phyloP scores from a whole-genome alignment of 2,888 invertebrate genomes.

The Amphipyra berbera region DNA sequence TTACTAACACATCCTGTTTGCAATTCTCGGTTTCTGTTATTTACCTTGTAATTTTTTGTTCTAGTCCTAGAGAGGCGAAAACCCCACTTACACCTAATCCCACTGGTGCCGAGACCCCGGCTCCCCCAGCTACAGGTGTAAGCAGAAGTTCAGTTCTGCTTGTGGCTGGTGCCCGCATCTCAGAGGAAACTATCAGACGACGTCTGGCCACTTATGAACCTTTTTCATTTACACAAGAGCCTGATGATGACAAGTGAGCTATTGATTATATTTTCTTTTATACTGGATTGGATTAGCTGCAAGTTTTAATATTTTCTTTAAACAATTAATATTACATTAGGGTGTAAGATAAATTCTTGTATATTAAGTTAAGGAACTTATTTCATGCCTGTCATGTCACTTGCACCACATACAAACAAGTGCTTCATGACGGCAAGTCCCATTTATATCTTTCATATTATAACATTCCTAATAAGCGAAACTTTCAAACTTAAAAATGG shows the following conservation, averaged over 20 bases:
- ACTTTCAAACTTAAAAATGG: too few species aligned
- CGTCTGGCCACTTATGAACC: constrained; percentile 82
- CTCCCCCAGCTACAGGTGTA: constrained; percentile 48
- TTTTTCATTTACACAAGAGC: constrained; percentile 80
- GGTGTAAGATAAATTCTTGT: too few species aligned
- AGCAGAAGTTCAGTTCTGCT: constrained; percentile 74
- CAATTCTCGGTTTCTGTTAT: neutral
- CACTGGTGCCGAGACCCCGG: constrained; percentile 69
- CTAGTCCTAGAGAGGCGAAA: constrained; percentile 77
- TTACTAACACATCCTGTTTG: too few species aligned
- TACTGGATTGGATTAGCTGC: too few species aligned
- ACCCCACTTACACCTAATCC: constrained; percentile 58
- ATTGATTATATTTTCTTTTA: neutral
- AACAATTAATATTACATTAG: too few species aligned
- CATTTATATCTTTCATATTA: too few species aligned
- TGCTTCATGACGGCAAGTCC: too few species aligned
- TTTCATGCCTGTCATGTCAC: too few species aligned
- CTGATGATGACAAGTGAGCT: constrained; percentile 83
- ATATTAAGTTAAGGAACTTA: too few species aligned
- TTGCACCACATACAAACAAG: too few species aligned
- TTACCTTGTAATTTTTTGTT: constrained; percentile 3
- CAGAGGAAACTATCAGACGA: constrained; percentile 83
- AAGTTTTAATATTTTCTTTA: too few species aligned
- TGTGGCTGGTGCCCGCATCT: constrained; percentile 78
- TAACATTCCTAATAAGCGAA: too few species aligned